Evolutionary conservation across 2,888 invertebrate species (phyloP), one percentile per base, ranked within the genome.

Genomic region (Andrena haemorrhoa): DNA sequence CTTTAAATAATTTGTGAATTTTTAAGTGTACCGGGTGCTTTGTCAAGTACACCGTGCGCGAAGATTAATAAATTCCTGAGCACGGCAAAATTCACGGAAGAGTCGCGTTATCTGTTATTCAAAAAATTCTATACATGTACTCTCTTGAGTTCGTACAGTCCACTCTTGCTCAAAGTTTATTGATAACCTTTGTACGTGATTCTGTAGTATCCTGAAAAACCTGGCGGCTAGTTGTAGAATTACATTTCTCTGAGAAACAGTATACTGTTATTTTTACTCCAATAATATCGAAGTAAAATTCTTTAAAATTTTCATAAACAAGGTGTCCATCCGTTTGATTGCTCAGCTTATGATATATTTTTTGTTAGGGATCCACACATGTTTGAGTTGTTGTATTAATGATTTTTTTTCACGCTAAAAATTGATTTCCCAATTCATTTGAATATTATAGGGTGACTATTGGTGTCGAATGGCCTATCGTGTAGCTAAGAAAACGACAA

Each of bases 391-490:
- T 10, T 23, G 53, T 56, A 23, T 10, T 26, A 26, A 5, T 23
- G 35, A 31, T 68, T 31, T 56, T 26, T 26, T 20, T 53, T 65
- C 41, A 60, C 53, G 6, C 8, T n/a, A 41, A 41, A 8, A 49
- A 20, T 5, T 29, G 23, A 16, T 75, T 68, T 23, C 1, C 49
- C 20, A 29, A 72, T 51, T 41, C 12, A n/a, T 35, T 31, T 51
- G 47, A 29, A 23, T 20, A 10, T 53, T 29, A 66, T 35, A 69
- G 10, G 35, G 56, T n/a, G 31, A 74, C 23, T n/a, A 64, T 77
- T 63, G 64, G 29, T 72, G 58, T 65, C 12, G 60, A 78, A 84
- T 75, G 86, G 86, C 86, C 86, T 86, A 86, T 68, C 58, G 68
- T 51, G 56, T 82, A 75, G 71, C 47, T 53, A 63, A 47, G 53